Evolutionary conservation across 2,797 vertebrate species (phyloP), one percentile per base, ranked within the genome.

Genomic region (Eupleurogrammus muticus): DNA sequence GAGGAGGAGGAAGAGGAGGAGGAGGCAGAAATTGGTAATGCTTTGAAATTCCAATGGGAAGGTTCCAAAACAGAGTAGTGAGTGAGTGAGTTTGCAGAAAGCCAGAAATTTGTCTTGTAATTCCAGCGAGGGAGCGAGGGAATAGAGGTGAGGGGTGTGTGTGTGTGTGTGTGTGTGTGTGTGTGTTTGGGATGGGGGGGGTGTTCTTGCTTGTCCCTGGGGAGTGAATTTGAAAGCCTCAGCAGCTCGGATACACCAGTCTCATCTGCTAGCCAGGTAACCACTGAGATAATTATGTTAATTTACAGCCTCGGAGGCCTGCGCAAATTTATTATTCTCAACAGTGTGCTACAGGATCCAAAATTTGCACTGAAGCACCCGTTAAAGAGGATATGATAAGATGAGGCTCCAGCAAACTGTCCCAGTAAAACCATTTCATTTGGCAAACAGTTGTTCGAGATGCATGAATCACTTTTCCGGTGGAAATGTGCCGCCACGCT

Each of bases 11-110:
- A 69, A 40, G n/a, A 28, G 28, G 28, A 28, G 28, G 2, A 3
- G 48, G 46, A 28, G 47, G 42, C 66, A 59, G 63, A 69, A 40
- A 65, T 68, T 68, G 70, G 61, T 61, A 61, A 46, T 28, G 42
- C 71, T 79, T 87, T 88, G 75, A 87, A 86, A 86, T 83, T 83
- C 80, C 79, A 70, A 61, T 63, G 63, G 74, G 75, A 47, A 65
- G 54, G 73, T 85, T 85, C 66, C 65, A 71, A 81, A 84, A 70
- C 72, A 63, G 71, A 75, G 44, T 21, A 77, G 64, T 28, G 28
- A 75, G 64, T 66, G 46, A 53, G 62, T 66, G 56, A 69, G 9
- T 79, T 82, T 78, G 80, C 11, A 13, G 20, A 65, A 73, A 87
- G 67, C 21, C 58, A 75, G 59, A 83, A 71, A 77, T 67, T 5